These are phyloP conservation scores for Idaea straminata DNA, from an alignment of 2,888 invertebrate species.

Conservation along the genomic window DNA sequence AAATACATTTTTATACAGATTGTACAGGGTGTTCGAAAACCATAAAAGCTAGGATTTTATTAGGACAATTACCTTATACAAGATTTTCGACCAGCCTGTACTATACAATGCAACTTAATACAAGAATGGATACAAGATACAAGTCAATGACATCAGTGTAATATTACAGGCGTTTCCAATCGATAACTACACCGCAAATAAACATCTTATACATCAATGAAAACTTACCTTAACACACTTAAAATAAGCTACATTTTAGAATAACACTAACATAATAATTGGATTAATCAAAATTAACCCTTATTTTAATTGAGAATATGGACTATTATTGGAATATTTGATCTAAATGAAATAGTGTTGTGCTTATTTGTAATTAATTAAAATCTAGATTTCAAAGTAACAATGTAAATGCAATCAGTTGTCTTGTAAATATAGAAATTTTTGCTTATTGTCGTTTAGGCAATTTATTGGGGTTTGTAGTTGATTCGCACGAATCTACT, in stretches of 20 bases:
- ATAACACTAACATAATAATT: not conserved
- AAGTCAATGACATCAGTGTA: not conserved
- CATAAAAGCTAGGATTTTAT: no score
- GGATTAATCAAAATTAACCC: not conserved
- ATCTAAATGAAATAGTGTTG: not conserved
- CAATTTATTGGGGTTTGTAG: not conserved
- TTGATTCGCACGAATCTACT: not conserved
- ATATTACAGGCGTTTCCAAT: not conserved
- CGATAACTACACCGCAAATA: not conserved
- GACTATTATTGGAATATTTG: not conserved
- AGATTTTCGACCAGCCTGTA: not conserved
- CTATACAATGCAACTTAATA: not conserved
- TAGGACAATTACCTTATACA: no score
- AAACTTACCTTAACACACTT: not conserved
- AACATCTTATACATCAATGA: not conserved
- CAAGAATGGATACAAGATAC: not conserved
- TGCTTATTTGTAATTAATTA: not conserved
- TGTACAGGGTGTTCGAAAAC: no score
- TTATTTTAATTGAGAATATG: not conserved
- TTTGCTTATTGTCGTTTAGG: not conserved
- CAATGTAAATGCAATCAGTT: not conserved
- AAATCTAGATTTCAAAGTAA: not conserved
- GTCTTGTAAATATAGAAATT: not conserved
- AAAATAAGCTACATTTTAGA: not conserved
- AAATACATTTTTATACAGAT: no score